Conservation (phyloP, 2,797 vertebrate species). For the Enteromius thamalakanensis region DNA sequence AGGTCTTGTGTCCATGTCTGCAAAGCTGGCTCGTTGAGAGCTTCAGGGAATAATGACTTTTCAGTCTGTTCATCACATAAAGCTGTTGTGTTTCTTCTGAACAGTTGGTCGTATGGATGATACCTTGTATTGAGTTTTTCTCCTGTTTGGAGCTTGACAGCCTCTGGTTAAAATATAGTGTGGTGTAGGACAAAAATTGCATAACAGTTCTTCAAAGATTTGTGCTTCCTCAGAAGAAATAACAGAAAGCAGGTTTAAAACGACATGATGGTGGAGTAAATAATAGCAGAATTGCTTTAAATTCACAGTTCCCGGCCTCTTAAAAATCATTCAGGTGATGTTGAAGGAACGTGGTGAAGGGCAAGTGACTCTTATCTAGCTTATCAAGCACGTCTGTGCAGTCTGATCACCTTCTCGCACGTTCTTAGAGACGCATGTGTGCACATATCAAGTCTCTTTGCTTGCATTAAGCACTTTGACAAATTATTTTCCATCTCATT, state of each 20-base stretch:
- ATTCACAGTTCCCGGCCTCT: not conserved
- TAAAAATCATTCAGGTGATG: slow-evolving; percentile 22
- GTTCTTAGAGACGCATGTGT: slow-evolving; percentile 15
- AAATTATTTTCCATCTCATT: slow-evolving; percentile 11
- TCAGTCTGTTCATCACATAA: not conserved
- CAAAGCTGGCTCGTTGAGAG: not conserved
- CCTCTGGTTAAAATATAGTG: not conserved
- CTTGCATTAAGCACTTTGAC: slow-evolving; percentile 6
- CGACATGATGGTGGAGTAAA: slow-evolving; percentile 16
- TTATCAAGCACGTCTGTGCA: not conserved
- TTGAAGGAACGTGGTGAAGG: slow-evolving; percentile 26
- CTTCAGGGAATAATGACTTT: not conserved
- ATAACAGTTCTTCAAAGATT: not conserved
- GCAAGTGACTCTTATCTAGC: slow-evolving; percentile 1
- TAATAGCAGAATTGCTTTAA: slow-evolving; percentile 1
- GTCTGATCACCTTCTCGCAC: slow-evolving; percentile 12
- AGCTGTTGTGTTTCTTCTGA: not conserved
- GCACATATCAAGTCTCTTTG: not conserved
- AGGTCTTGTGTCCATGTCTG: not conserved
- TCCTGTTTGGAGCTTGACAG: slow-evolving; percentile 5
- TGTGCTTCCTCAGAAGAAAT: not conserved
- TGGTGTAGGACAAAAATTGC: not conserved
- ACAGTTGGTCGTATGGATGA: not conserved
- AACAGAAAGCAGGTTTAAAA: slow-evolving; percentile 7
- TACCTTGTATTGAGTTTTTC: not conserved